Evolutionary conservation across 2,888 invertebrate species (phyloP).

Genomic region (Chydorus sphaericus): DNA sequence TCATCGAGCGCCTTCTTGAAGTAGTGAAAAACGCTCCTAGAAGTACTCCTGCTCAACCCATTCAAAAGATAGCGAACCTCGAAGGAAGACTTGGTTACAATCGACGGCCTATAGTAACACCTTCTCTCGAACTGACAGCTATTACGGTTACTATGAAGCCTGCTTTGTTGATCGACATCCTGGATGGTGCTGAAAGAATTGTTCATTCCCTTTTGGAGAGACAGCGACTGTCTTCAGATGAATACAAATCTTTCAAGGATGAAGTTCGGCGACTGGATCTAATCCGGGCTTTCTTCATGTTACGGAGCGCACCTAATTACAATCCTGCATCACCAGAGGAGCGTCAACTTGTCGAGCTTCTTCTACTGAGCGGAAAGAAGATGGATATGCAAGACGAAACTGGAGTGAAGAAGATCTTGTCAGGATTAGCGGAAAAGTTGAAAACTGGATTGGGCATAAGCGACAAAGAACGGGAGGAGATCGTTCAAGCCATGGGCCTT

Average conservation of each 20-base stretch:
- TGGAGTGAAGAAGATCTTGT: not conserved
- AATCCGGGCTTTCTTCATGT: slow-evolving; percentile 7
- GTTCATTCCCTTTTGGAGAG: not conserved
- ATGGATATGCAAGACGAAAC: not conserved
- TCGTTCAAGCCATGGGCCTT: slow-evolving; percentile 41
- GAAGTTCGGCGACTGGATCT: slow-evolving; percentile 10
- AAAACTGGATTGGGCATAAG: slow-evolving; percentile 24
- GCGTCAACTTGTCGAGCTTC: not conserved
- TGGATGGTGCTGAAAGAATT: not conserved
- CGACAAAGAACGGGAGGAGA: slow-evolving; percentile 35
- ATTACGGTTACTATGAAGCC: not conserved
- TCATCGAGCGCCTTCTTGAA: not conserved
- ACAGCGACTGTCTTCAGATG: not conserved
- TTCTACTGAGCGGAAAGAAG: not conserved
- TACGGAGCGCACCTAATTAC: not conserved
- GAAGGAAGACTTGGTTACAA: no score
- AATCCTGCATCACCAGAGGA: not conserved
- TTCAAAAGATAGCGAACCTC: no score
- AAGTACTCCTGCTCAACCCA: no score
- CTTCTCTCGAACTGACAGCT: not conserved
- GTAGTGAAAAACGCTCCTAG: not conserved
- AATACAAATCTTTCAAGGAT: not conserved
- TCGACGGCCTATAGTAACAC: no score
- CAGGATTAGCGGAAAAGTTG: slow-evolving; percentile 14
- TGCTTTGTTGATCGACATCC: not conserved